These are phyloP conservation scores for Crossocerus cetratus DNA, from an alignment of 2,888 invertebrate genomes.

Conservation along the genomic window DNA sequence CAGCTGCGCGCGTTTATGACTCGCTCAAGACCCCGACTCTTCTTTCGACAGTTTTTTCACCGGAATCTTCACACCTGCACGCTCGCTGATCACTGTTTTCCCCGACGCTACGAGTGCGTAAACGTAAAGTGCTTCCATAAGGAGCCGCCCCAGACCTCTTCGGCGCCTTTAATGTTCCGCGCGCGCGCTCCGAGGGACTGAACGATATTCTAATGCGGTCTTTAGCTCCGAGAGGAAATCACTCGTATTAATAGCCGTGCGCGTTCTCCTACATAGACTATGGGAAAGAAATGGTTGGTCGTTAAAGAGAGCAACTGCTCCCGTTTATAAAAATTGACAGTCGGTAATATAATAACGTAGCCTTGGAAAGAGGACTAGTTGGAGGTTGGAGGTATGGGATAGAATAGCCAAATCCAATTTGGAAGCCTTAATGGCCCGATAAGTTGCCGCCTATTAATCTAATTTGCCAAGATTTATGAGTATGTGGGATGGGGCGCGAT, in stretches of 20 bases:
- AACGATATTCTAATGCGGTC: constrained; percentile 17
- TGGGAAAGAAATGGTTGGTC: constrained; percentile 60
- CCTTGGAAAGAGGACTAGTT: too few relatives aligned
- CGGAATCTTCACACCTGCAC: constrained; percentile 7
- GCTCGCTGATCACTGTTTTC: constrained; percentile 15
- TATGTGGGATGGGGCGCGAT: constrained; percentile 1
- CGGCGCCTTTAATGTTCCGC: constrained; percentile 12
- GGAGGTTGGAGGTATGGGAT: too few relatives aligned
- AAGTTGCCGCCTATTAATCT: neutral
- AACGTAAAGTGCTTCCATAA: constrained; percentile 18
- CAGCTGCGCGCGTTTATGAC: constrained; percentile 4
- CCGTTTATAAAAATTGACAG: too few relatives aligned
- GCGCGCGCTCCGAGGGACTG: neutral
- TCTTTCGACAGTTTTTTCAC: neutral
- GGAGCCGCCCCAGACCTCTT: constrained; percentile 3
- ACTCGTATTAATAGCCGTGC: constrained; percentile 47
- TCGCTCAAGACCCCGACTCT: neutral
- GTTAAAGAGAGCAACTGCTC: constrained; percentile 54
- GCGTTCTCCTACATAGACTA: constrained; percentile 49
- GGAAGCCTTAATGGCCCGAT: neutral
- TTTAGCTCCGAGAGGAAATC: constrained; percentile 43
- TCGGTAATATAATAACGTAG: too few relatives aligned
- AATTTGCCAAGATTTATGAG: neutral
- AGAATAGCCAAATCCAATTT: too few relatives aligned
- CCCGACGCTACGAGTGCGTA: neutral